phyloP scores from a whole-genome alignment of 2,888 invertebrate species.

The Merodon equestris region DNA sequence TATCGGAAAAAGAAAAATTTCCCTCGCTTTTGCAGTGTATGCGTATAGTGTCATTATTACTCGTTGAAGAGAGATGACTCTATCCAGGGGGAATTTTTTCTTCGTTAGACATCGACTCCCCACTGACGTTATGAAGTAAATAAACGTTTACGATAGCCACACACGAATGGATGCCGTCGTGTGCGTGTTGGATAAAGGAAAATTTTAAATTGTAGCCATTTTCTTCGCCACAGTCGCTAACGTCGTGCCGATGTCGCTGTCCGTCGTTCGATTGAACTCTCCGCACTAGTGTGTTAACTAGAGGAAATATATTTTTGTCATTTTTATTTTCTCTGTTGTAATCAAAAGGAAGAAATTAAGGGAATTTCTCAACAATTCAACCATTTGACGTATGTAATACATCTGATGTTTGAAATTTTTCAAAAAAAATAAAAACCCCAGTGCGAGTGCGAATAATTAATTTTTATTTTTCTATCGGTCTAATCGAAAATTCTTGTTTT shows the following conservation, averaged over 20 bases:
- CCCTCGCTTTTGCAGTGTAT: slow-evolving; percentile 44
- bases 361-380: slow-evolving; percentile 6
- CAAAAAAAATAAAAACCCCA: background rate
- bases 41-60: background rate
- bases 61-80: slow-evolving; percentile 41
- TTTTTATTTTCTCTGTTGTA: background rate
- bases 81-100: slow-evolving; percentile 50
- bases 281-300: slow-evolving; percentile 28
- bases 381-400: slow-evolving; percentile 17
- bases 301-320: slow-evolving; percentile 39
- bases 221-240: slow-evolving; percentile 74
- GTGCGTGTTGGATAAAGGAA: slow-evolving; percentile 48
- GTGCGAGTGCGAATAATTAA: too few relatives aligned
- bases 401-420: too few relatives aligned
- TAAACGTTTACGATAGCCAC: background rate
- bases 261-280: slow-evolving; percentile 68
- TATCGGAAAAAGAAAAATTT: slow-evolving; percentile 30
- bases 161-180: slow-evolving; percentile 28
- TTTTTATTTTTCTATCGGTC: too few relatives aligned
- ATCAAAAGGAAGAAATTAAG: slow-evolving; percentile 3
- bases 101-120: slow-evolving; percentile 38
- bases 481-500: too few relatives aligned
- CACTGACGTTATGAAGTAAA: slow-evolving; percentile 37
- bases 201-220: slow-evolving; percentile 72
- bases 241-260: slow-evolving; percentile 73